These are phyloP conservation scores for Zoanthus sansibaricus DNA, from an alignment of 92 coral and sea anemone species.

Conservation along the genomic window DNA sequence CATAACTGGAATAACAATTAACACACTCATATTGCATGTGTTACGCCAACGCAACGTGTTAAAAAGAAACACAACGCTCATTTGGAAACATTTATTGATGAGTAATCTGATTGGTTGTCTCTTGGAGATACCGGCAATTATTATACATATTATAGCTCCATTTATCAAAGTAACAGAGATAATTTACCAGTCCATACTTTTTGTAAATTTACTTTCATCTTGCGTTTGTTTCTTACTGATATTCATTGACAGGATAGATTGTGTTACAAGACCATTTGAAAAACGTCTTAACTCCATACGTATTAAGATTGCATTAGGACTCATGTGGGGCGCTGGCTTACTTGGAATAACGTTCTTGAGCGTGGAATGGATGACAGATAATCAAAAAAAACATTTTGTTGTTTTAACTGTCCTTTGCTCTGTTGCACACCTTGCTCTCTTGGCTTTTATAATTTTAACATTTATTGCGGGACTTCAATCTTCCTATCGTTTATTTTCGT, in stretches of 20 bases:
- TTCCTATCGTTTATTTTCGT: constrained; percentile 1
- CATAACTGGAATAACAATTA: not conserved
- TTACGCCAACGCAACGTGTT: constrained; percentile 20
- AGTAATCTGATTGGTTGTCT: constrained; percentile 40
- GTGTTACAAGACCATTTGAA: constrained; percentile 29
- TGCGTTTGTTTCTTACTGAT: constrained; percentile 30
- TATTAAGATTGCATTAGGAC: not conserved
- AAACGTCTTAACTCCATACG: not conserved
- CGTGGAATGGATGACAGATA: not conserved
- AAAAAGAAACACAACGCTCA: constrained; percentile 27
- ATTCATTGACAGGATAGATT: constrained; percentile 12
- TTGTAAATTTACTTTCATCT: constrained; percentile 15
- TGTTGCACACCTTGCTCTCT: not conserved
- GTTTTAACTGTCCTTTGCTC: not conserved
- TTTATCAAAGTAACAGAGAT: not conserved
- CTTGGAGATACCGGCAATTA: constrained; percentile 15
- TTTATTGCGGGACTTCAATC: constrained; percentile 8
- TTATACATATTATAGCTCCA: not conserved
- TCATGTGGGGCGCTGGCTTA: constrained; percentile 9
- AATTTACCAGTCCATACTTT: constrained; percentile 2
- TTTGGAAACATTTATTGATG: constrained; percentile 21
- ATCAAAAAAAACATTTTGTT: not conserved
- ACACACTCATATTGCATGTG: constrained; percentile 9
- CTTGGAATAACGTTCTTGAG: not conserved
- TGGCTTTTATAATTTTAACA: not conserved